Evolutionary conservation across 1,140 invertebrate genomes (phyloP), one percentile per base, ranked within the genome.

Genomic region (Camponotus vicinus): DNA sequence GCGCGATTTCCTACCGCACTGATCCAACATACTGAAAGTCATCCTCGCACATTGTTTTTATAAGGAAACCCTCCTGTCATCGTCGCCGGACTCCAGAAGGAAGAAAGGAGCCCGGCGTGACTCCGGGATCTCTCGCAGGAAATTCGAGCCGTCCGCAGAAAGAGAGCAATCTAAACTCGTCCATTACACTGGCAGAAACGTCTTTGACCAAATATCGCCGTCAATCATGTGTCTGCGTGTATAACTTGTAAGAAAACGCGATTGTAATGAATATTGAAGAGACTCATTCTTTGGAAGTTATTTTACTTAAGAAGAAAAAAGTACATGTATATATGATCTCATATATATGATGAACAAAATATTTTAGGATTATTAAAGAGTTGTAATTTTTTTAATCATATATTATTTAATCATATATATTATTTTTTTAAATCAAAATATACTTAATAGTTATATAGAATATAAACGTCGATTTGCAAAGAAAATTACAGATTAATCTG

Each of bases 11-110:
- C 91, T 90, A 89, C 87, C 70, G 42, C 59, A 85, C 64, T 77
- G 67, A 70, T 76, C 86, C 85, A 67, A 80, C 90, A 84, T 85
- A 80, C 79, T 91, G 88, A 91, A 83, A 93, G 94, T 94, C 93
- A 94, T 94, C 83, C 89, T 92, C 86, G 79, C 82, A 92, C 91
- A 94, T 94, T 95, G 94, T 95, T 95, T 95, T 94, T 94, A 92
- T 92, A 88, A 92, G 91, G 91, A 94, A 95, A 93, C 86, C 70
- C 77, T 88, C 88, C 85, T 92, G 93, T 94, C 93, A 93, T 94
- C 92, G 88, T 85, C 67, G 40, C 32, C 61, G 67, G 69, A 45
- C 71, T 75, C 49, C 49, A 59, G 63, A 84, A 49, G 75, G 13
- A 42, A 32, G 45, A 82, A 82, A 85, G 64, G 21, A 84, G 70